phyloP scores from a whole-genome alignment of 2,888 invertebrate species.

The Zaprionus lineosus region DNA sequence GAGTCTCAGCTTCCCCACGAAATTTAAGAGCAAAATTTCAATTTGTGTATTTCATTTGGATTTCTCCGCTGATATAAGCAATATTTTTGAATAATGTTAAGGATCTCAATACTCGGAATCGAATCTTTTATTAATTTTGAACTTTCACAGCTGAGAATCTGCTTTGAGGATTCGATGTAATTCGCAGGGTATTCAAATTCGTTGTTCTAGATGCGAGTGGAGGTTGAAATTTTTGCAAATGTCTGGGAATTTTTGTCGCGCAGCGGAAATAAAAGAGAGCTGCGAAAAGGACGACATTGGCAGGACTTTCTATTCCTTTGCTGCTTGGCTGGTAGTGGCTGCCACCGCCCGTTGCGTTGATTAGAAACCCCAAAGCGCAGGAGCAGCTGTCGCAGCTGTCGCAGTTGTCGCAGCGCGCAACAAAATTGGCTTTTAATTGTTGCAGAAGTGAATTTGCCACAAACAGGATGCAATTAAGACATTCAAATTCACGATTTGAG shows the following conservation, averaged over 20 bases:
- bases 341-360: conserved; percentile 50
- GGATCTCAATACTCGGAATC: too few relatives aligned
- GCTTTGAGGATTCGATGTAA: too few relatives aligned
- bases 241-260: conserved; percentile 43
- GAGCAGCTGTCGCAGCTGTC: too few relatives aligned
- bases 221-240: conserved; percentile 15
- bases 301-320: neutral
- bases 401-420: conserved; percentile 44
- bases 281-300: conserved; percentile 25
- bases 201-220: neutral
- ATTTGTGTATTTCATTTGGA: neutral
- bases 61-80: too few relatives aligned
- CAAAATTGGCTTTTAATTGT: conserved; percentile 74
- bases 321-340: neutral
- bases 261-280: conserved; percentile 58
- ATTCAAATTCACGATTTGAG: conserved; percentile 52
- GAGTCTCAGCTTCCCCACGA: neutral
- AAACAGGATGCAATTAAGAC: conserved; percentile 76
- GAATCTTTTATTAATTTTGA: too few relatives aligned
- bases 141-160: too few relatives aligned
- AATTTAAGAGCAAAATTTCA: neutral
- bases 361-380: conserved; percentile 54
- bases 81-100: neutral
- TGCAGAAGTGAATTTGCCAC: conserved; percentile 66
- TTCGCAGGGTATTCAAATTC: neutral